Conservation (phyloP, 2,888 invertebrate species). For the Pyrrhosoma nymphula region DNA sequence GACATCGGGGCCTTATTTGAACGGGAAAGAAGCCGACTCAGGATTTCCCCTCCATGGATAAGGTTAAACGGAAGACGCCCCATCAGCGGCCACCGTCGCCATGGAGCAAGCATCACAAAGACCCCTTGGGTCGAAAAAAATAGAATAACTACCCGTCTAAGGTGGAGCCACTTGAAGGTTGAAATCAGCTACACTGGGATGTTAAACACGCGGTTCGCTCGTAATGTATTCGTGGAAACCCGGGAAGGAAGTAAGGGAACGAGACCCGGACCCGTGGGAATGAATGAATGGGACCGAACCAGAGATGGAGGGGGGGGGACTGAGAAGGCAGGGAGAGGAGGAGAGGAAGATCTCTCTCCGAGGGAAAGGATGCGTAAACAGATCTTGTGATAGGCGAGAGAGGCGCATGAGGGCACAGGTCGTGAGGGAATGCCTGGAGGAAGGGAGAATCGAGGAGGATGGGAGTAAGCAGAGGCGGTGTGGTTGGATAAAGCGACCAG, state of each 20-base stretch:
- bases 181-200: conserved; percentile 26
- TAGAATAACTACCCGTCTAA: conserved; percentile 14
- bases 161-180: not conserved
- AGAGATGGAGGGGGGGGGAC: not conserved
- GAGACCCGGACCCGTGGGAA: conserved; percentile 19
- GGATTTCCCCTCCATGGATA: not conserved
- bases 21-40: not conserved
- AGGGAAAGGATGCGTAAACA: conserved; percentile 39
- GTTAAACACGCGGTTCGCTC: conserved; percentile 17
- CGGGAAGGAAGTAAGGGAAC: not conserved
- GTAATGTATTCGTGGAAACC: conserved; percentile 21
- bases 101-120: not conserved
- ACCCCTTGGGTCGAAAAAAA: not conserved
- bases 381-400: conserved; percentile 16
- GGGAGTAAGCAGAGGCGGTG: not conserved
- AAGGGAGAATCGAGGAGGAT: not conserved
- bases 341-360: not conserved
- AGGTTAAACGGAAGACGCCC: not conserved
- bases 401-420: conserved; percentile 22
- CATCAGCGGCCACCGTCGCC: not conserved
- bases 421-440: not conserved
- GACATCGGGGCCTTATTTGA: not conserved
- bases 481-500: not conserved
- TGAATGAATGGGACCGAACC: not conserved
- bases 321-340: no score